These are phyloP conservation scores for Myripristis murdjan DNA, from an alignment of 2,797 vertebrate species.

Conservation along the genomic window DNA sequence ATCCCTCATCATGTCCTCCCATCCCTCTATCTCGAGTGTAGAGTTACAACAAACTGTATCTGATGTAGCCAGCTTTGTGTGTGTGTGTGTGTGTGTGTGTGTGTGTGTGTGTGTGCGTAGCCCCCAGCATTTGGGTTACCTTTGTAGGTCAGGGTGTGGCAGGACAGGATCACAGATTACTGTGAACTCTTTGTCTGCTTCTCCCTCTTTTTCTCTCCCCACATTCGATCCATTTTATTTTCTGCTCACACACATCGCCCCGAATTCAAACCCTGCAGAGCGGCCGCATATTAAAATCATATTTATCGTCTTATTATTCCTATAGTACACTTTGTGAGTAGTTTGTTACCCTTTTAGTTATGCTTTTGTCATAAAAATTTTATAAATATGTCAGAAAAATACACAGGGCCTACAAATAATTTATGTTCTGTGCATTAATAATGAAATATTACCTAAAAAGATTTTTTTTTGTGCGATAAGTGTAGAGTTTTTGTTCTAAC, in stretches of 20 bases:
- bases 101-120: conserved; percentile 33
- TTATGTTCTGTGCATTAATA: no score
- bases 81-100: conserved; percentile 20
- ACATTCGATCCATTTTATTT: conserved; percentile 67
- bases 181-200: conserved; percentile 74
- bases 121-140: conserved; percentile 73
- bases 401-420: no score
- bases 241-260: conserved; percentile 57
- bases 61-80: conserved; percentile 68
- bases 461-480: no score
- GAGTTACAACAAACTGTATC: conserved; percentile 76
- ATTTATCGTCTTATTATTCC: no score
- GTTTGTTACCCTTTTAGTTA: background rate
- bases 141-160: conserved; percentile 82
- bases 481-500: no score
- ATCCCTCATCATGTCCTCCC: conserved; percentile 77
- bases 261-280: no score
- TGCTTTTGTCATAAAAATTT: no score
- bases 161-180: conserved; percentile 73
- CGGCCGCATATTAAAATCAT: no score
- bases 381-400: no score
- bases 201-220: conserved; percentile 44
- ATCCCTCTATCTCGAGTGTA: conserved; percentile 70
- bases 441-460: no score
- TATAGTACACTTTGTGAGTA: no score